Base-by-base conservation (phyloP, 1,140 invertebrate genomes). In the Drosophila bifasciata region DNA sequence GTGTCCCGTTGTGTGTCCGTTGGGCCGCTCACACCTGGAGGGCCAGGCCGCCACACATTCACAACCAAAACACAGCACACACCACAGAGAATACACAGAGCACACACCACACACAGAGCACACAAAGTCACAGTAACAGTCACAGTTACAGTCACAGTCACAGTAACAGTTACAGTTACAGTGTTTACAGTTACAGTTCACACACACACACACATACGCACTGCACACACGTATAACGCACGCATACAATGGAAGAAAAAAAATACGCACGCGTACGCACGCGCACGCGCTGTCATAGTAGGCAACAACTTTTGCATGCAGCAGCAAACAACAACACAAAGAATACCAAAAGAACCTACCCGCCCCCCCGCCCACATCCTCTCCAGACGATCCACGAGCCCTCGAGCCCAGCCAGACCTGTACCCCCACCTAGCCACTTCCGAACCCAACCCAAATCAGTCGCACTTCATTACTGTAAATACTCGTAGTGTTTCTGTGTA, bases 381-480 rank as follows among this genome's bases (percentile, higher is more conserved):
- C 36, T 63, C 50, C 60, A 21, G 58, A 45, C 53, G 23, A 58
- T 45, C 53, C 36, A 46, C n/a, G n/a, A n/a, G n/a, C n/a, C n/a
- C n/a, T n/a, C n/a, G 19, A 21, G 3, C 16, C 56, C 57, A 36
- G 44, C 50, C 58, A 23, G 3, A 17, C 49, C 21, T 55, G 41
- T 28, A 55, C 68, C 32, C n/a, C n/a, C n/a, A n/a, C n/a, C 15
- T 45, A 40, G 45, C 50, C 48, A 13, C 23, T 36, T n/a, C 16
- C 52, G 41, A 13, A 9, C 15, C 15, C 46, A 53, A 58, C 49
- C 53, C 41, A 43, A 50, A 19, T 3, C 32, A 36, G 11, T 46
- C 72, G 68, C 76, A 80, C 68, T 67, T 85, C 77, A 86, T 77
- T 85, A 86, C 74, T 85, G 80, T 85, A 88, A 88, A 88, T 77